These are phyloP conservation scores for Graptemys geographica DNA, from an alignment of 2,797 vertebrate genomes.

Conservation along the genomic window DNA sequence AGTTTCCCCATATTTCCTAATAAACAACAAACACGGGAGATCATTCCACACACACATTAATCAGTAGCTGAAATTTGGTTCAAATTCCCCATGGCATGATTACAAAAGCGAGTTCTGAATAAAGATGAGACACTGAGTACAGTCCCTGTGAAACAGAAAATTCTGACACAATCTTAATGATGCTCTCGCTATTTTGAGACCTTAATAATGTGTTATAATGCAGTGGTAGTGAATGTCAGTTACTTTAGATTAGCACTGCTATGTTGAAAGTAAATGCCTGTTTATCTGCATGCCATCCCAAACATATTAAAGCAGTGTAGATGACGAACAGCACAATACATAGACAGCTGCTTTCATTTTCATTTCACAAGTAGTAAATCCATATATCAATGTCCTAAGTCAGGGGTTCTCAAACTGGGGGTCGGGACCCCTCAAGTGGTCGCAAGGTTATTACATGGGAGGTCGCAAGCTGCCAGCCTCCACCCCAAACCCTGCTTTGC, in stretches of 20 bases:
- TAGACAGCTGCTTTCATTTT: neutral
- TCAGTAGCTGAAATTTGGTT: neutral
- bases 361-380: neutral
- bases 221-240: neutral
- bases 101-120: neutral
- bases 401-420: too few relatives aligned
- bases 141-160: neutral
- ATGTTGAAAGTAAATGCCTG: rapidly evolving
- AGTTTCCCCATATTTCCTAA: neutral
- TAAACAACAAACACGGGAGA: neutral
- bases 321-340: neutral
- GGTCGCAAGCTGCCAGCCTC: too few relatives aligned
- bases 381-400: neutral
- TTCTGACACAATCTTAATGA: neutral
- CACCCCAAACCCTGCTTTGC: too few relatives aligned
- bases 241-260: neutral
- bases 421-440: too few relatives aligned
- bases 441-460: too few relatives aligned
- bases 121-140: neutral
- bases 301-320: neutral
- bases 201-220: neutral
- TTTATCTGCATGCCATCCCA: neutral
- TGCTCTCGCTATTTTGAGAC: neutral
- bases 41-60: neutral
- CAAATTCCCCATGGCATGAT: neutral